A percentile compares a stretch with the other conserved stretches of the same genome.
Conservation (phyloP, 2,113 vertebrate species). For the Spizaetus ornatus region DNA sequence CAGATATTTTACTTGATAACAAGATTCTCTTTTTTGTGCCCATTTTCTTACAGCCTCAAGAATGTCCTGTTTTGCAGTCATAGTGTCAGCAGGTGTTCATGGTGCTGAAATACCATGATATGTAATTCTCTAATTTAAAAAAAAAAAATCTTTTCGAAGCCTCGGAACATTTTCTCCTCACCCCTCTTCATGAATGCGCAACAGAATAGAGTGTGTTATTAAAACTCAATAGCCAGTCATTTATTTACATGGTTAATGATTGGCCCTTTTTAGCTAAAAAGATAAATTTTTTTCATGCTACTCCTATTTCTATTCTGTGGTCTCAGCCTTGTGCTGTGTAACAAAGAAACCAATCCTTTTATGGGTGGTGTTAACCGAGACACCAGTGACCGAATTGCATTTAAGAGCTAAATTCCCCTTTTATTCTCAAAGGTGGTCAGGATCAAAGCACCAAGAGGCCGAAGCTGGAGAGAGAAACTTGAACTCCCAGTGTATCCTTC, state of each 20-base stretch:
- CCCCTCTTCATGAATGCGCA: not conserved
- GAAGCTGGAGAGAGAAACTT: not conserved
- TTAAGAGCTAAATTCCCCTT: conserved; percentile 23
- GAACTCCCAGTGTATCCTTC: not conserved
- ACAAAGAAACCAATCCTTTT: not conserved
- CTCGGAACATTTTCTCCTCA: not conserved
- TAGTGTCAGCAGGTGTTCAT: not conserved
- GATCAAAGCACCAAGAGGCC: not conserved
- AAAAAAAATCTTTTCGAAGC: not conserved
- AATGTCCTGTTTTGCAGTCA: not conserved
- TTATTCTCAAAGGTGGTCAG: conserved; percentile 30
- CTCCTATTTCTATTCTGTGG: not conserved
- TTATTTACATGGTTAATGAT: not conserved
- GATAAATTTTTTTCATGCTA: not conserved
- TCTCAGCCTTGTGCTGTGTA: not conserved
- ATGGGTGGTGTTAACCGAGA: not conserved
- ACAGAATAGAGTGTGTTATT: not conserved
- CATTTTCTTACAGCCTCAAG: not conserved
- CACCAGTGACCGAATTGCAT: not conserved
- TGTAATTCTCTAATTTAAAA: not conserved
- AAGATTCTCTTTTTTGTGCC: not conserved
- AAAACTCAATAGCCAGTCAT: not conserved
- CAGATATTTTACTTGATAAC: conserved; percentile 9
- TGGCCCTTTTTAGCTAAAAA: not conserved
- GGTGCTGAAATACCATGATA: not conserved